Percentiles rank a stretch among this genome's conserved stretches.
phyloP scores from a whole-genome alignment of 1,140 invertebrate species.

The Ganaspis sp. region DNA sequence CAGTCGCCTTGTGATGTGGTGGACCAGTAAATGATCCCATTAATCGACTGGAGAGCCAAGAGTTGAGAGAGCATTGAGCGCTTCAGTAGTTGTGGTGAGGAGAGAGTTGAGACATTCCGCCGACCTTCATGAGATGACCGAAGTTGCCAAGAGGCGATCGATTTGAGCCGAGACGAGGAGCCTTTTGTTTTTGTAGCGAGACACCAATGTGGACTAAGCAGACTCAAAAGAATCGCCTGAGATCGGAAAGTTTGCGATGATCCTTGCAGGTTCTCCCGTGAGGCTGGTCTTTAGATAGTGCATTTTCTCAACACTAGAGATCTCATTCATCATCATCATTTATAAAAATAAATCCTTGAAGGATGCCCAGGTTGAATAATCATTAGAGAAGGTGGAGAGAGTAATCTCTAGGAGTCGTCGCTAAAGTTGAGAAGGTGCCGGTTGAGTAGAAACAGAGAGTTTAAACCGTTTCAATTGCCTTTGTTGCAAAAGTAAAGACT shows the following conservation, averaged over 20 bases:
- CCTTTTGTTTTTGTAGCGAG: neutral
- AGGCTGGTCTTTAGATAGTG: neutral
- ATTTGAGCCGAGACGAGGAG: neutral
- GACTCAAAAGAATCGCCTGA: neutral
- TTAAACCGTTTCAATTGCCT: too few species aligned
- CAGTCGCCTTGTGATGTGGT: neutral
- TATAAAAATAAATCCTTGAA: too few species aligned
- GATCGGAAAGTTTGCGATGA: neutral
- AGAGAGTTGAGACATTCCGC: neutral
- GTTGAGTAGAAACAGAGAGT: too few species aligned
- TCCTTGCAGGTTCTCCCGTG: neutral
- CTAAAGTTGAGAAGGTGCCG: too few species aligned
- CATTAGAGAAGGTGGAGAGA: too few species aligned
- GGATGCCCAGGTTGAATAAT: too few species aligned
- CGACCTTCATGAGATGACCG: neutral
- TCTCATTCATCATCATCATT: too few species aligned
- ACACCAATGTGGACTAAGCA: neutral
- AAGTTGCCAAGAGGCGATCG: neutral
- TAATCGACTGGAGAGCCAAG: neutral
- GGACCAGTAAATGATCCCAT: neutral
- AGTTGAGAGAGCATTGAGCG: neutral
- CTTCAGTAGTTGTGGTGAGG: neutral
- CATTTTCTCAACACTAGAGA: neutral
- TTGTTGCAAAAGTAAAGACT: too few species aligned
- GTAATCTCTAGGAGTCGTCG: too few species aligned